Evolutionary conservation across 2,797 vertebrate species (phyloP).

Genomic region (Harpia harpyja): DNA sequence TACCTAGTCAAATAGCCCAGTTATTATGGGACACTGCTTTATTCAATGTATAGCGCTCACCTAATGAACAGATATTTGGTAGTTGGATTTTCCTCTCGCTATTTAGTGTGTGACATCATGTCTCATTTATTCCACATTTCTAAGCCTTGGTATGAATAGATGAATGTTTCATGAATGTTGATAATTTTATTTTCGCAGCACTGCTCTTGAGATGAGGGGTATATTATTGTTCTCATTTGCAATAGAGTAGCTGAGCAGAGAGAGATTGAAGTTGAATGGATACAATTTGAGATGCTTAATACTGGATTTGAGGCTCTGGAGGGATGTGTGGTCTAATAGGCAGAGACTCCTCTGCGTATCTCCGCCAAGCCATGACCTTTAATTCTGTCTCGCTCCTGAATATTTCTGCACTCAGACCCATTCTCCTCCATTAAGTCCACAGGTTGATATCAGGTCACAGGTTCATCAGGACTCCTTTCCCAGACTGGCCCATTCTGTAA

Average conservation of each 20-base stretch:
- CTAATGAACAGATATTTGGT: background rate
- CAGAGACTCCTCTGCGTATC: background rate
- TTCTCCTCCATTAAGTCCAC: background rate
- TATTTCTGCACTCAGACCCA: background rate
- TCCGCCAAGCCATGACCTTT: background rate
- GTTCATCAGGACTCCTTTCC: background rate
- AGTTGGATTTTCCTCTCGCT: background rate
- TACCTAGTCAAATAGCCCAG: background rate
- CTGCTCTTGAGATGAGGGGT: conserved; percentile 24
- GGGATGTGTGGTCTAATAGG: background rate
- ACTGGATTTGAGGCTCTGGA: background rate
- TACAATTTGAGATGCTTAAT: background rate
- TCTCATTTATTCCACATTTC: conserved; percentile 38
- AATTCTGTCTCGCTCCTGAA: background rate
- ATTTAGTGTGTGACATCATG: background rate
- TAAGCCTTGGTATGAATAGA: background rate
- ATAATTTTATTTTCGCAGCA: conserved; percentile 44
- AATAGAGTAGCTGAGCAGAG: background rate
- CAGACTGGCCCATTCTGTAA: background rate
- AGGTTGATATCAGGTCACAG: background rate
- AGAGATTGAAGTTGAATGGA: background rate
- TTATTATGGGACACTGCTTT: background rate
- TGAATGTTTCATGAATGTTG: conserved; percentile 48
- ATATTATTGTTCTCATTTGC: conserved; percentile 45
- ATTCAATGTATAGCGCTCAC: background rate